Base-by-base conservation (phyloP, 2,888 invertebrate species). In the Eilema depressum region DNA sequence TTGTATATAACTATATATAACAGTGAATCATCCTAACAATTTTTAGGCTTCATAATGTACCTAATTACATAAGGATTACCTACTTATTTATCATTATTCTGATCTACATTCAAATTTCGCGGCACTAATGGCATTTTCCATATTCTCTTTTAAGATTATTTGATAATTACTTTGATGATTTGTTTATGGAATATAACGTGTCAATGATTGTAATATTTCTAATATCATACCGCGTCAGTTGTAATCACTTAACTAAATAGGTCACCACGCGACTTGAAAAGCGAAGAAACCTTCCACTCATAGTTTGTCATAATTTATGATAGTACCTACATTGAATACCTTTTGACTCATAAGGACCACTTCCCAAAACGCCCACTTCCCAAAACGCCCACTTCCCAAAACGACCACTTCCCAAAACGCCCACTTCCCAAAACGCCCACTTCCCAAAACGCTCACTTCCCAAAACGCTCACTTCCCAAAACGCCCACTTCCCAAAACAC, bases 181-280 rank as follows among this genome's bases (percentile, higher is more conserved):
- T 10, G 20, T 41, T 20, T 37, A 56, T 28, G 30, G 33, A 41
- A 20, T 25, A 47, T 61, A 20, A 28, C 30, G n/a, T 59, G 63
- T 63, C 26, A 67, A 71, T 76, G 69, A 74, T 68, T 75, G 66
- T 65, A 69, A 75, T 28, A 33, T 33, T 68, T 75, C 28, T 56
- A 30, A 60, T 65, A 56, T 69, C 66, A 77, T 73, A 68, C 64
- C 68, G 67, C 72, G 66, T 57, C 68, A 70, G 30, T 63, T 66
- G 76, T 76, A 78, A 75, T 78, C 72, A 81, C 79, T 79, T 77
- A 76, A 23, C 26, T 62, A 74, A 75, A 75, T 76, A 62, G 77
- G 82, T 74, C 74, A 63, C 68, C 70, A 72, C 60, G 37, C 63
- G 23, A 66, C 65, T 64, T 8, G 26, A 25, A 37, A 56, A 61